Percentiles rank a stretch among this genome's conserved stretches.
Conservation (phyloP, 2,888 invertebrate genomes). For the Polyploca ridens region DNA sequence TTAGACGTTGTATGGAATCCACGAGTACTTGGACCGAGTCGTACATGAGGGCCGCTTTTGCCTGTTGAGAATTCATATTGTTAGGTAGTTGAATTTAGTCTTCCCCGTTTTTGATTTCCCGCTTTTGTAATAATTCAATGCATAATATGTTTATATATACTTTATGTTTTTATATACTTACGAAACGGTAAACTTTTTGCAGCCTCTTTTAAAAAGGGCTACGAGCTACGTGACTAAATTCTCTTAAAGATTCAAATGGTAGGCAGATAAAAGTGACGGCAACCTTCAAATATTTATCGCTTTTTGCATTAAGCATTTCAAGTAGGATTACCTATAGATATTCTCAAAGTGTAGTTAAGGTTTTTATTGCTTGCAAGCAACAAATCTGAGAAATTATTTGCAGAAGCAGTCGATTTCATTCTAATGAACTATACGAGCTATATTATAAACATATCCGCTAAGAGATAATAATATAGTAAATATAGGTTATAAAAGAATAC, state of each 20-base stretch:
- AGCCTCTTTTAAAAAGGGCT: no score
- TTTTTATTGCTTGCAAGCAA: conserved; percentile 16
- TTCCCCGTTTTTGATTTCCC: not conserved
- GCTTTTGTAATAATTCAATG: no score
- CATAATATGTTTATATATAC: no score
- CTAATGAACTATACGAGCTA: no score
- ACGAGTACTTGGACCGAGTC: conserved; percentile 95
- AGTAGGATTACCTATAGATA: not conserved
- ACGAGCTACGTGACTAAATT: no score
- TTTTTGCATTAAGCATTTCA: conserved; percentile 1
- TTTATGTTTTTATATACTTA: no score
- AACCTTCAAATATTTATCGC: conserved; percentile 6
- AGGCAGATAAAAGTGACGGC: not conserved
- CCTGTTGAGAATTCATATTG: conserved; percentile 78
- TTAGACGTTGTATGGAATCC: conserved; percentile 93
- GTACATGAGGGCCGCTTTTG: conserved; percentile 97
- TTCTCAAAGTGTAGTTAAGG: conserved; percentile 15
- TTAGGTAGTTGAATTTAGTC: conserved; percentile 7
- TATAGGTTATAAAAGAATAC: no score
- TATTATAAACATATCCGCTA: no score
- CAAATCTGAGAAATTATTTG: no score
- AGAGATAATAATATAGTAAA: no score
- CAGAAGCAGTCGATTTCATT: no score
- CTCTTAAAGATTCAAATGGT: not conserved
- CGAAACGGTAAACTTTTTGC: no score